These are phyloP conservation scores for Automeris io DNA, from an alignment of 2,888 invertebrate species.

Conservation along the genomic window DNA sequence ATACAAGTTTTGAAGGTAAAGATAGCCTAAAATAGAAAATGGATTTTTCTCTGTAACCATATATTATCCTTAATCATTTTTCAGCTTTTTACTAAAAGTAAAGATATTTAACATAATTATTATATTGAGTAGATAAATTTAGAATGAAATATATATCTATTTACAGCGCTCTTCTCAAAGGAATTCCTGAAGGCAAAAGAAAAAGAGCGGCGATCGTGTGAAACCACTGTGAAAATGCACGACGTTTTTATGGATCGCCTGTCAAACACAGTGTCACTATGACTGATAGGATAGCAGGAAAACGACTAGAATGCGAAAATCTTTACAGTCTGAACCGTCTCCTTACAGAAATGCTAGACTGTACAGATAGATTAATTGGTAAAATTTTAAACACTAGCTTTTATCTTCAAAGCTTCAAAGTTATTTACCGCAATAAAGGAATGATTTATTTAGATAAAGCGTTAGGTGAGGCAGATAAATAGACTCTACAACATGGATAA, in stretches of 20 bases:
- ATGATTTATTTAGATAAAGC: constrained; percentile 7
- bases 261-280: constrained; percentile 11
- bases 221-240: constrained; percentile 8
- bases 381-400: constrained; percentile 29
- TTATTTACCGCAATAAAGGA: constrained; percentile 7
- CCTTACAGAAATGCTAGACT: constrained; percentile 47
- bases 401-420: constrained; percentile 29
- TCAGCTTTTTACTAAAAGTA: too few species aligned
- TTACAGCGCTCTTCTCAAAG: constrained; percentile 1
- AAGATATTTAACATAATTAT: too few species aligned
- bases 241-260: constrained; percentile 11
- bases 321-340: constrained; percentile 21
- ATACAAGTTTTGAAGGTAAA: too few species aligned
- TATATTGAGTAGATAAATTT: too few species aligned
- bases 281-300: constrained; percentile 16
- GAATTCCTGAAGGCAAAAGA: constrained; percentile 3
- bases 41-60: too few species aligned
- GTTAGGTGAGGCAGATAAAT: background rate
- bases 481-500: background rate
- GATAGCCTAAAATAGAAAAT: too few species aligned
- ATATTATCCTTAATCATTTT: too few species aligned
- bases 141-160: constrained; percentile 1
- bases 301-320: constrained; percentile 16
- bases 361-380: constrained; percentile 44
- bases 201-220: constrained; percentile 5